Conservation (phyloP, 2,113 vertebrate species). For the Pollimyrus isidori region DNA sequence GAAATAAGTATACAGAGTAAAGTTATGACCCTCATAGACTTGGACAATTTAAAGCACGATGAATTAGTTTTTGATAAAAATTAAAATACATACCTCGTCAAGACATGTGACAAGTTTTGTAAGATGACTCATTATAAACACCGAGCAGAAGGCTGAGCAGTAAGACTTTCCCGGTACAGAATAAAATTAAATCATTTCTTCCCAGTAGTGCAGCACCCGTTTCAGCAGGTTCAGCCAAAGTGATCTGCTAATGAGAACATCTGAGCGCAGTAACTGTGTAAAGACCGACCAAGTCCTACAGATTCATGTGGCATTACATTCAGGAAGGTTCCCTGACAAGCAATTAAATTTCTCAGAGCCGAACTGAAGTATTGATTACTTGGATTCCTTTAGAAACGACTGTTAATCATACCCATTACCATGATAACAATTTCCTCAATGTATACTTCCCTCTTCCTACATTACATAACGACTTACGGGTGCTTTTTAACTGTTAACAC, state of each 20-base stretch:
- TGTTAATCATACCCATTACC: background rate
- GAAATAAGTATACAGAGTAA: background rate
- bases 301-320: background rate
- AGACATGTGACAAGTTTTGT: background rate
- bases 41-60: background rate
- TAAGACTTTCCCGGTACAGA: background rate
- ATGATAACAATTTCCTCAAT: background rate
- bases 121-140: background rate
- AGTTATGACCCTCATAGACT: background rate
- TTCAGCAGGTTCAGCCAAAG: background rate
- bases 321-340: background rate
- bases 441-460: background rate
- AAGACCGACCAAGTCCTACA: background rate
- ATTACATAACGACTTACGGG: background rate
- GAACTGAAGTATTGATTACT: background rate
- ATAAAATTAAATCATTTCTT: background rate
- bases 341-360: background rate
- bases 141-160: background rate
- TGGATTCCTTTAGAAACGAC: background rate
- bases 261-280: background rate
- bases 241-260: background rate
- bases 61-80: no score
- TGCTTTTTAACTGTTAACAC: background rate
- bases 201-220: background rate
- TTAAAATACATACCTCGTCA: background rate